These are phyloP conservation scores for Sarcophaga caerulescens DNA, from an alignment of 2,888 invertebrate genomes.

Conservation along the genomic window DNA sequence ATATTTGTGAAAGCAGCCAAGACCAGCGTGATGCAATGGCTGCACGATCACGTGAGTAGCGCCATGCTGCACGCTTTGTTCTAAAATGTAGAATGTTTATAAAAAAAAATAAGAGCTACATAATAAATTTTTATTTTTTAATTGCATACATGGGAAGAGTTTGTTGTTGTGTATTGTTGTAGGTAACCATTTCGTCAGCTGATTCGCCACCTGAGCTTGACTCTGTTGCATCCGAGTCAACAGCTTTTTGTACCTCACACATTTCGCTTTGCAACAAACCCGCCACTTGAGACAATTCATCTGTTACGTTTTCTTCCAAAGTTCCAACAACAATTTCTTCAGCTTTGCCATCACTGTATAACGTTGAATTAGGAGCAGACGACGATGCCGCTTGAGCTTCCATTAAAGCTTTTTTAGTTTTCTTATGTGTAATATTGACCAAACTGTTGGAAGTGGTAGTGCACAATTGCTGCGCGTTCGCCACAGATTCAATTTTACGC, in stretches of 20 bases:
- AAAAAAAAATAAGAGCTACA: background rate
- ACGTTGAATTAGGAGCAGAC: conserved; percentile 15
- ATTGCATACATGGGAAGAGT: conserved; percentile 89
- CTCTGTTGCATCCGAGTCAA: conserved; percentile 96
- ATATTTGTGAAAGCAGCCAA: conserved; percentile 95
- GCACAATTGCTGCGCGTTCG: conserved; percentile 77
- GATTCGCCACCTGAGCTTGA: conserved; percentile 97
- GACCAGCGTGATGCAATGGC: conserved; percentile 93
- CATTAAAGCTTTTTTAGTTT: conserved; percentile 65
- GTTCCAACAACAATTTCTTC: conserved; percentile 80
- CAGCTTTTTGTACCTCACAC: conserved; percentile 87
- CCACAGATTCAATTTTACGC: conserved; percentile 77
- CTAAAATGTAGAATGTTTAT: conserved; percentile 80
- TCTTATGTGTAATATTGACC: conserved; percentile 49
- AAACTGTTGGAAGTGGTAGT: conserved; percentile 69
- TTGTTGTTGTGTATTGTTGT: conserved; percentile 89
- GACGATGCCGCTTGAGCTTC: conserved; percentile 58
- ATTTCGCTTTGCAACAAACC: conserved; percentile 89
- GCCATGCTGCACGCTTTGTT: conserved; percentile 91
- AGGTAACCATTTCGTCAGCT: conserved; percentile 92
- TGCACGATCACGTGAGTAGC: conserved; percentile 89
- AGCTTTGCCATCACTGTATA: conserved; percentile 63
- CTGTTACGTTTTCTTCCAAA: conserved; percentile 81
- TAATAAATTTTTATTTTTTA: background rate
- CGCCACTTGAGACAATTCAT: conserved; percentile 87